phyloP scores from a whole-genome alignment of 2,113 vertebrate genomes.

The Hemicordylus capensis region DNA sequence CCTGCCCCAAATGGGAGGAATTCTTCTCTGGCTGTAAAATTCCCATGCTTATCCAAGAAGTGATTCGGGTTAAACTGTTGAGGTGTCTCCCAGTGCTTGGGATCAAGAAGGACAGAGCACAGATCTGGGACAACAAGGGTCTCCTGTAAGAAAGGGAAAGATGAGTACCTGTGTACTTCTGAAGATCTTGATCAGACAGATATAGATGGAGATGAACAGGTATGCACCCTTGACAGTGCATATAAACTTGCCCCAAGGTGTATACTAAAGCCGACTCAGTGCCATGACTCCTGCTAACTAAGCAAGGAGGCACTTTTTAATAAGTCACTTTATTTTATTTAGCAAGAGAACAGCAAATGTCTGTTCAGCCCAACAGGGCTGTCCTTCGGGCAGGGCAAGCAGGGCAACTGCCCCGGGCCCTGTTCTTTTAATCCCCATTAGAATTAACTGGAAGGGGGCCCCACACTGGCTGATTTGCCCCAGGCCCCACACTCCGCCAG shows the following conservation, averaged over 20 bases:
- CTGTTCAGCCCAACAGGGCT: no score
- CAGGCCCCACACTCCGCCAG: no score
- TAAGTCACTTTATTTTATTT: no score
- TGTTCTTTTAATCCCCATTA: no score
- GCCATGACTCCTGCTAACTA: no score
- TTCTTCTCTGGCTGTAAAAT: slow-evolving; percentile 62
- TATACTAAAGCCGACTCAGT: background rate
- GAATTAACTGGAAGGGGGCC: no score
- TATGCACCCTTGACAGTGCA: background rate
- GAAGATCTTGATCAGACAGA: background rate
- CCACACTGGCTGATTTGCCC: no score
- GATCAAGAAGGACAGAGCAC: slow-evolving; percentile 65
- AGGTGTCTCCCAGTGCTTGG: slow-evolving; percentile 69
- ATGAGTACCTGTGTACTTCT: background rate
- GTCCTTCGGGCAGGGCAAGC: no score
- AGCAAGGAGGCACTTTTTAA: no score
- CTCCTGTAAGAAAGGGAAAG: slow-evolving; percentile 50
- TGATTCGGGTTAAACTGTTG: slow-evolving; percentile 66
- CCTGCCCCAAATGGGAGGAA: slow-evolving; percentile 75
- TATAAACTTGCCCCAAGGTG: background rate
- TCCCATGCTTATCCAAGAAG: slow-evolving; percentile 72
- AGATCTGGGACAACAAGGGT: slow-evolving; percentile 68
- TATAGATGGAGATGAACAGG: background rate
- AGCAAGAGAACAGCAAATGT: no score
- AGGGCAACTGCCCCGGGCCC: no score